phyloP scores from a whole-genome alignment of 2,888 invertebrate genomes.

The Cybosia mesomella region DNA sequence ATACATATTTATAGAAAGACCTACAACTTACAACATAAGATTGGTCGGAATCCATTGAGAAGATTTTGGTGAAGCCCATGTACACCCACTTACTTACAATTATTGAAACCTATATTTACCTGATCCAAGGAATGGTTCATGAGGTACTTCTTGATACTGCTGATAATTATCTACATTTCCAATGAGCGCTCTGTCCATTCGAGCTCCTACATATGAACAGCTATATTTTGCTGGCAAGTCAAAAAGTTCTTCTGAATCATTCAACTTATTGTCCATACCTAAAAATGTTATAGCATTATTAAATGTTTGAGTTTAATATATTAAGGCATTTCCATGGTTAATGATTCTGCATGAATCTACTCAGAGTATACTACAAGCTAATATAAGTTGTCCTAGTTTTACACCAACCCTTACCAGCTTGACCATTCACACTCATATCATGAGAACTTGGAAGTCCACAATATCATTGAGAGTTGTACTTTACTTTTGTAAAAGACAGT shows the following conservation, averaged over 20 bases:
- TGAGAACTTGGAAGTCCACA: no score
- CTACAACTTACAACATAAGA: no score
- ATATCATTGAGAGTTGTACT: no score
- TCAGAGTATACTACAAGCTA: neutral
- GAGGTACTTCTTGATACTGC: conserved; percentile 77
- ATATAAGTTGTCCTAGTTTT: no score
- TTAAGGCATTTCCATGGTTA: neutral
- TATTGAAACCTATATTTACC: conserved; percentile 55
- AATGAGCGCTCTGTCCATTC: conserved; percentile 86
- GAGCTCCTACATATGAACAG: conserved; percentile 87
- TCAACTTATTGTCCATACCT: conserved; percentile 90
- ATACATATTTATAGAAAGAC: no score
- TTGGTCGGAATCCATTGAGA: no score
- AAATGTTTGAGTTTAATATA: neutral
- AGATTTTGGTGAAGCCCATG: no score
- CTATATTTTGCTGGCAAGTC: conserved; percentile 91
- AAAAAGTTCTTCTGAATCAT: conserved; percentile 93
- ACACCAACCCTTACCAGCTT: neutral
- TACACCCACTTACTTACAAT: neutral
- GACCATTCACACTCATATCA: no score
- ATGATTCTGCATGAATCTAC: neutral
- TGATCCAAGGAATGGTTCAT: conserved; percentile 81
- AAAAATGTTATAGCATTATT: conserved; percentile 22
- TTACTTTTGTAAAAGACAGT: no score
- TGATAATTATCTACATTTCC: conserved; percentile 84